Evolutionary conservation across 2,113 vertebrate genomes (phyloP).

Genomic region (Hypocryptadius cinnamomeus): DNA sequence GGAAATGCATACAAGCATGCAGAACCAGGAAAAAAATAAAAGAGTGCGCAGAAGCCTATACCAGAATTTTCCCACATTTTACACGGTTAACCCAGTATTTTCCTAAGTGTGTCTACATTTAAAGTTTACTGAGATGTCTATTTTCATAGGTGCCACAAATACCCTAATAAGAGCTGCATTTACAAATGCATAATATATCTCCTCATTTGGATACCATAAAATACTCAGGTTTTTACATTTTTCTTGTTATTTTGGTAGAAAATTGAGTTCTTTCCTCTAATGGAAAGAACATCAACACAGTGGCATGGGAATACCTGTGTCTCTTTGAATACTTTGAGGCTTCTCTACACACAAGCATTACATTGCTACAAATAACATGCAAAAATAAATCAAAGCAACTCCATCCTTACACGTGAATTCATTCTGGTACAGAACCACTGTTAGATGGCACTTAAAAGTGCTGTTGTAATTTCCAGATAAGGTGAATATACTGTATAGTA

Average conservation of each 20-base stretch:
- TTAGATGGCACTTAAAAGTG: background rate
- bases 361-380: background rate
- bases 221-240: background rate
- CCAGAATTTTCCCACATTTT: background rate
- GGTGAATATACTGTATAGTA: background rate
- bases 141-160: background rate
- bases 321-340: background rate
- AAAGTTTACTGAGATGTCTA: background rate
- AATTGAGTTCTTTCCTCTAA: background rate
- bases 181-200: background rate
- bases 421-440: background rate
- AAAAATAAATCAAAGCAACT: background rate
- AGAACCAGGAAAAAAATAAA: background rate
- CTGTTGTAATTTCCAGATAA: background rate
- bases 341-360: background rate
- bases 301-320: background rate
- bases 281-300: background rate
- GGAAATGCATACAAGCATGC: background rate
- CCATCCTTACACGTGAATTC: background rate
- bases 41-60: background rate
- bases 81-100: background rate
- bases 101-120: background rate
- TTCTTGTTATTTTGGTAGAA: background rate
- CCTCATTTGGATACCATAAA: background rate
- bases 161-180: background rate